Conservation (phyloP, 2,797 vertebrate species). For the Oreortyx pictus region DNA sequence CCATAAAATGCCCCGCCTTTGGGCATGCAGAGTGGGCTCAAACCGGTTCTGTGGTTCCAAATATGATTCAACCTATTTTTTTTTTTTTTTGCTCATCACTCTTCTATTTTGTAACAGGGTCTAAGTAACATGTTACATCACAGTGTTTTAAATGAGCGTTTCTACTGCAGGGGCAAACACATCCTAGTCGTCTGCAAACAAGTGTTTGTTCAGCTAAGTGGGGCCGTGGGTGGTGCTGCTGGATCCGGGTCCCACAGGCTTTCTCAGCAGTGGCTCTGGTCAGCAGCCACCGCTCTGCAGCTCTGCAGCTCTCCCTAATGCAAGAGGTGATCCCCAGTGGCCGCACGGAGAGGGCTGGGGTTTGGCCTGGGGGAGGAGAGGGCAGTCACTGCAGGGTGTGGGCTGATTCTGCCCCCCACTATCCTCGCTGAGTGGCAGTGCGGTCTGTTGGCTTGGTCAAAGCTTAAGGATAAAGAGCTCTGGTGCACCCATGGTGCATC, state of each 20-base stretch:
- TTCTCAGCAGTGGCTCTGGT: not conserved
- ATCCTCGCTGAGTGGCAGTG: fast-evolving
- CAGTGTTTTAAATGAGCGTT: not conserved
- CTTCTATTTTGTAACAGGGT: not conserved
- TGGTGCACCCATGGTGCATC: not conserved
- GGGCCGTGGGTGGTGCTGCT: not conserved
- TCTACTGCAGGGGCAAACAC: not conserved
- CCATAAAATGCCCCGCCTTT: constrained; percentile 55
- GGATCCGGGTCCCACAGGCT: fast-evolving
- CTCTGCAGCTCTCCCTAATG: fast-evolving
- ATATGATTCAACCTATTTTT: not conserved
- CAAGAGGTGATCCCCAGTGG: fast-evolving
- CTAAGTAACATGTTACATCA: not conserved
- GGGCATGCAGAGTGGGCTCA: constrained; percentile 45
- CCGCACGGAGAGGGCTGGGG: not conserved
- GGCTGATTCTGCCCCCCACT: not conserved
- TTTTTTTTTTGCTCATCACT: constrained; percentile 9
- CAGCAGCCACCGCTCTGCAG: not conserved
- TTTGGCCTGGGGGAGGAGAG: not conserved
- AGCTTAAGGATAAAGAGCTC: not conserved
- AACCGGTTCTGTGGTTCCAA: constrained; percentile 22
- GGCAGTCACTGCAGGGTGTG: not conserved
- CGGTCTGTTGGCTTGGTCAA: too few species aligned
- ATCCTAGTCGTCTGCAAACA: not conserved
- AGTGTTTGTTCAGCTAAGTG: fast-evolving